phyloP scores from a whole-genome alignment of 2,113 vertebrate species.

The Anhinga anhinga region DNA sequence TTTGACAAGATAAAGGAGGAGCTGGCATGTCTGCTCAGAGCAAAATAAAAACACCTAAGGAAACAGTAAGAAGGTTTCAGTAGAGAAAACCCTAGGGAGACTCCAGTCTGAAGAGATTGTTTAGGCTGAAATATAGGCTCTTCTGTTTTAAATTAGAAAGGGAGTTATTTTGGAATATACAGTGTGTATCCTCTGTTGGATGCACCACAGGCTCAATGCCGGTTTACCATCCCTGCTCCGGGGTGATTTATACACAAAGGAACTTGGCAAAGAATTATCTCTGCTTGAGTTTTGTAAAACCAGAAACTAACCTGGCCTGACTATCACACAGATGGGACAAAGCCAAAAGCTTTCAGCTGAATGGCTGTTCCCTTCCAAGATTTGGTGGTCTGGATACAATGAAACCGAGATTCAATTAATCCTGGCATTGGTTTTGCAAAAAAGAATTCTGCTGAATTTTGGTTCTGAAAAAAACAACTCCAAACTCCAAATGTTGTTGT shows the following conservation, averaged over 20 bases:
- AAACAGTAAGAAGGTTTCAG: neutral
- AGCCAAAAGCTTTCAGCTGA: neutral
- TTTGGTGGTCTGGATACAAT: neutral
- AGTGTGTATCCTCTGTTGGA: neutral
- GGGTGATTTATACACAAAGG: neutral
- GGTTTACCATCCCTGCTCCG: neutral
- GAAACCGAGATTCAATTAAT: conserved; percentile 4
- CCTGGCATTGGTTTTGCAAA: neutral
- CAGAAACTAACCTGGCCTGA: neutral
- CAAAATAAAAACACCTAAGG: neutral
- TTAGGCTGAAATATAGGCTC: neutral
- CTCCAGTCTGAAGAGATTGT: neutral
- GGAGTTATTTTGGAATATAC: neutral
- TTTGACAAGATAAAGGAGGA: neutral
- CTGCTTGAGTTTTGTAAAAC: neutral
- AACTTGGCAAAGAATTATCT: neutral
- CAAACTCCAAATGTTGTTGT: neutral
- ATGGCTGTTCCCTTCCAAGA: neutral
- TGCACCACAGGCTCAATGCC: accelerated
- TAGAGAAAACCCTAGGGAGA: neutral
- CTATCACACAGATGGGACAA: neutral
- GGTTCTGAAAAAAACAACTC: neutral
- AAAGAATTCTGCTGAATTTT: neutral
- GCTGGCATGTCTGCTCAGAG: neutral
- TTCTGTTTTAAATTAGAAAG: neutral